Percentiles rank a stretch among this genome's conserved stretches.
These are phyloP conservation scores for Acronicta leporina DNA, from an alignment of 2,888 invertebrate species.

Conservation along the genomic window DNA sequence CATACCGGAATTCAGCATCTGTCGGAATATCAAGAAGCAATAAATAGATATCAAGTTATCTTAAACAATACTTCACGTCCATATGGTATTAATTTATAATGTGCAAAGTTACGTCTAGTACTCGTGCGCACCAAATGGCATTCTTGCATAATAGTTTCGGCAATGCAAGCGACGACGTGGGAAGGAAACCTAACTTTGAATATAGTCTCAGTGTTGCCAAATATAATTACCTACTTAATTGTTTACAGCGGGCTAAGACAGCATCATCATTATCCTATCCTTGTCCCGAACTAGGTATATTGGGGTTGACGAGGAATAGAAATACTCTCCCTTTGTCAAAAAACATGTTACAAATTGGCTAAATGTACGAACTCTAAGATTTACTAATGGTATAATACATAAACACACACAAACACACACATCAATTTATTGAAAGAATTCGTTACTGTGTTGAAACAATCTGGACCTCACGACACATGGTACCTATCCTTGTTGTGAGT, in stretches of 20 bases:
- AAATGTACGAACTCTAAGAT: no score
- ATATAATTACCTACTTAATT: not conserved
- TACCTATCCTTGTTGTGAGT: no score
- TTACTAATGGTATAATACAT: no score
- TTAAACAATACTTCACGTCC: constrained; percentile 28
- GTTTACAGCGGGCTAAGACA: not conserved
- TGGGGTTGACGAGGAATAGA: no score
- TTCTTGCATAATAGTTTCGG: constrained; percentile 44
- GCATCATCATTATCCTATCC: not conserved
- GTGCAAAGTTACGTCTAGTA: constrained; percentile 18
- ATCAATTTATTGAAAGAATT: no score
- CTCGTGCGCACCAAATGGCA: constrained; percentile 43
- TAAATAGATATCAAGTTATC: constrained; percentile 30
- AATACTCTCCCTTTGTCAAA: no score
- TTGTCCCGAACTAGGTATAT: no score
- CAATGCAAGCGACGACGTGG: constrained; percentile 30
- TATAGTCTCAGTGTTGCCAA: constrained; percentile 5
- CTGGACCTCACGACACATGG: no score
- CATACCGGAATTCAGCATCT: constrained; percentile 24
- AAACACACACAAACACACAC: no score
- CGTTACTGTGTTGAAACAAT: no score
- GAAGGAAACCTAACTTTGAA: constrained; percentile 32
- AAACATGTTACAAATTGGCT: no score
- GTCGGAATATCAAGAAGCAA: constrained; percentile 19
- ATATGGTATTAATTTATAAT: constrained; percentile 29